A percentile compares a stretch with the other conserved stretches of the same genome.
These are phyloP conservation scores for Centropus bengalensis DNA, from an alignment of 2,113 vertebrate genomes.

Conservation along the genomic window DNA sequence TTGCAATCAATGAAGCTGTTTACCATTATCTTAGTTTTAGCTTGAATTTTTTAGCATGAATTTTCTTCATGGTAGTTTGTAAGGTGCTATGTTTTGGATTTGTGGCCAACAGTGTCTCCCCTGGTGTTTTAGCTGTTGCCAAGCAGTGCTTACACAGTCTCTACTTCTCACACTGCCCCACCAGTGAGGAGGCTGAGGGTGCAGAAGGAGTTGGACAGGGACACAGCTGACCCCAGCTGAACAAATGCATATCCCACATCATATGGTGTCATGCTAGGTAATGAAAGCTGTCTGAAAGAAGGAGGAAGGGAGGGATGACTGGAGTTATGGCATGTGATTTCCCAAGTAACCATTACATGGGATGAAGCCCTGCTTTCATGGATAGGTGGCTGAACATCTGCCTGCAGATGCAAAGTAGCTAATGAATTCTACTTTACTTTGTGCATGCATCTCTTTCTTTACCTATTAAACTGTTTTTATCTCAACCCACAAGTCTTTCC, in stretches of 20 bases:
- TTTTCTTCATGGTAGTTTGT: not conserved
- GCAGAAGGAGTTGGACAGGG: not conserved
- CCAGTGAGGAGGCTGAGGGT: not conserved
- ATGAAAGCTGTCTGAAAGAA: not conserved
- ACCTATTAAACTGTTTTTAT: not conserved
- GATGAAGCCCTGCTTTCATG: not conserved
- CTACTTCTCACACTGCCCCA: not conserved
- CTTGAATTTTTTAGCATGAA: not conserved
- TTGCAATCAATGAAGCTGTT: not conserved
- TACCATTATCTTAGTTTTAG: not conserved
- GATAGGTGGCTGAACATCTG: not conserved
- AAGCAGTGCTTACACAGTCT: not conserved
- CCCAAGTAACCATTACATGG: fast-evolving
- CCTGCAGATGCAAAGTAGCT: fast-evolving
- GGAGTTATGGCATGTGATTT: not conserved
- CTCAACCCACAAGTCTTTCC: not conserved
- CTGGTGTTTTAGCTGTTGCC: not conserved
- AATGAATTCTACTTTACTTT: not conserved
- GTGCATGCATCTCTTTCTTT: not conserved
- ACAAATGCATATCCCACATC: not conserved
- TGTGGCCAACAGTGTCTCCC: not conserved
- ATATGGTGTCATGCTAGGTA: not conserved
- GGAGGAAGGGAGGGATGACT: not conserved
- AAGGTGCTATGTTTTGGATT: not conserved
- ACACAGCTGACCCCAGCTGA: not conserved